Conservation (phyloP, 1,140 invertebrate genomes). For the Diorhabda sublineata region DNA sequence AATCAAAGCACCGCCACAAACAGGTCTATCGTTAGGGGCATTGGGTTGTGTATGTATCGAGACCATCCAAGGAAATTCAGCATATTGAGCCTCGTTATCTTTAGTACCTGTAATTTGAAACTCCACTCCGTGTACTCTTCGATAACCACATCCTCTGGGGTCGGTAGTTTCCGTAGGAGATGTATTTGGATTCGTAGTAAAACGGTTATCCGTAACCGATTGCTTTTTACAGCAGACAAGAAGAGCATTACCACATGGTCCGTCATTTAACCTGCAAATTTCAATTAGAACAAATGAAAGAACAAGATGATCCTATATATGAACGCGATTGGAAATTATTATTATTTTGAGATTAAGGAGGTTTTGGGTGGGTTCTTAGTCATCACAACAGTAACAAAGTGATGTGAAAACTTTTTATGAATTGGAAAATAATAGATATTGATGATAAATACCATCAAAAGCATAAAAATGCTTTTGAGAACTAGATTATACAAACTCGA, state of each 20-base stretch:
- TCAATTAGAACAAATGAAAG: background rate
- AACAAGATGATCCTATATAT: background rate
- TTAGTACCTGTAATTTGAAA: conserved; percentile 50
- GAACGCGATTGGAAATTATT: background rate
- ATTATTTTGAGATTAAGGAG: background rate
- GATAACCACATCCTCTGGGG: conserved; percentile 53
- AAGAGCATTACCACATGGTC: conserved; percentile 57
- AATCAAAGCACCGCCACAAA: conserved; percentile 70
- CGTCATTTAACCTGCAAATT: conserved; percentile 46
- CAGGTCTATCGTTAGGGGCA: conserved; percentile 52
- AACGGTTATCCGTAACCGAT: conserved; percentile 34
- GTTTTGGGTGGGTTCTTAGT: background rate
- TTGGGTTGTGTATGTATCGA: conserved; percentile 58
- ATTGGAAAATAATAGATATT: no score
- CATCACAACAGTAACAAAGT: background rate
- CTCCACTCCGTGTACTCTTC: conserved; percentile 59
- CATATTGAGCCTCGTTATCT: conserved; percentile 55
- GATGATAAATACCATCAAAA: no score
- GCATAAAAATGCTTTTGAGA: no score
- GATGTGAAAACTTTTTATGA: background rate
- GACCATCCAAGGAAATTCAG: conserved; percentile 78
- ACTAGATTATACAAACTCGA: no score
- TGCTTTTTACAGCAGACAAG: conserved; percentile 58
- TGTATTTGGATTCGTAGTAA: conserved; percentile 22
- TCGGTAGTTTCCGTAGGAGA: conserved; percentile 29